A percentile compares a stretch with the other conserved stretches of the same genome.
These are phyloP conservation scores for Mesorhabditis belari DNA, from an alignment of 2,888 invertebrate genomes.

Conservation along the genomic window DNA sequence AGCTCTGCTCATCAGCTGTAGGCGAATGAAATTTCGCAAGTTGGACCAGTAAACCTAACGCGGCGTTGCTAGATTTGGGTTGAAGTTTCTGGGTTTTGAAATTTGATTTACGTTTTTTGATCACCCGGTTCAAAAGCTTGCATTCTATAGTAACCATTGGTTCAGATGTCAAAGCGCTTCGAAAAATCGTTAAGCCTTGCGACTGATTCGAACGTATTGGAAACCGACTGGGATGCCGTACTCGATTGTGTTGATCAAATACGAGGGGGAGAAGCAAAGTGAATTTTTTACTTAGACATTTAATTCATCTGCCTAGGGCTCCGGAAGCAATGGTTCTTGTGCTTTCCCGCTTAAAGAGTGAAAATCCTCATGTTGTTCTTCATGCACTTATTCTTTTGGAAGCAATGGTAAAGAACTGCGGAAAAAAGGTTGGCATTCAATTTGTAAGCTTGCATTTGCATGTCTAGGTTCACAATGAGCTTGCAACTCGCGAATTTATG, in stretches of 20 bases:
- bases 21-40: no score
- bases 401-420: conserved; percentile 96
- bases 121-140: no score
- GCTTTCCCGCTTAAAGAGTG: conserved; percentile 78
- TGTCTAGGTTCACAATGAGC: conserved; percentile 72
- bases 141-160: no score
- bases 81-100: no score
- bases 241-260: conserved; percentile 89
- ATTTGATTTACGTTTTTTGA: no score
- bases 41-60: no score
- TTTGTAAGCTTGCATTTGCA: no score
- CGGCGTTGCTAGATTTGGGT: no score
- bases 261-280: conserved; percentile 90
- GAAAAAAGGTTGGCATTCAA: conserved; percentile 61
- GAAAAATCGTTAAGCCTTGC: conserved; percentile 72
- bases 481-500: conserved; percentile 81
- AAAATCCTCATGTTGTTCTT: conserved; percentile 86
- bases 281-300: conserved; percentile 10
- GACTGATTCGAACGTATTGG: conserved; percentile 84
- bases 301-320: conserved; percentile 51
- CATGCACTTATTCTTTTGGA: conserved; percentile 67
- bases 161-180: not conserved
- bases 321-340: conserved; percentile 75
- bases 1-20: no score
- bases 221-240: conserved; percentile 92